phyloP scores from a whole-genome alignment of 2,888 invertebrate species.

The Mactromeris polynyma region DNA sequence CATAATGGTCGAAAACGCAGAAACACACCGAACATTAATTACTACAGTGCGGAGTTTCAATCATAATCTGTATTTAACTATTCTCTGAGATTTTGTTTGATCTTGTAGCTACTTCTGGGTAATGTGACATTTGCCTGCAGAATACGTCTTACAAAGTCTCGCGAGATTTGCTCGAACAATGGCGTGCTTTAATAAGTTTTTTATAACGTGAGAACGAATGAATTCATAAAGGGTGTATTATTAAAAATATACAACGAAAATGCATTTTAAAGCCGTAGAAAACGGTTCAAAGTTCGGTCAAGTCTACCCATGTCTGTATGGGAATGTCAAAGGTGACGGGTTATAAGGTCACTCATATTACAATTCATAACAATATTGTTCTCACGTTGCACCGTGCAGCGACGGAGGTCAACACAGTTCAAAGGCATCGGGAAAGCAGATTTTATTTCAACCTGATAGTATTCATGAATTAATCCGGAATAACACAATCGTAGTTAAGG shows the following conservation, averaged over 20 bases:
- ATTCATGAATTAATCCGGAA: constrained; percentile 10
- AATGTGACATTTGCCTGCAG: background rate
- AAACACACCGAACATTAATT: background rate
- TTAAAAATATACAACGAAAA: constrained; percentile 46
- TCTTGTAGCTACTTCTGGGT: background rate
- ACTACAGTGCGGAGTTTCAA: background rate
- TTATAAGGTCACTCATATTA: constrained; percentile 67
- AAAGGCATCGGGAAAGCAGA: constrained; percentile 26
- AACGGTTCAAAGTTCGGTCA: constrained; percentile 63
- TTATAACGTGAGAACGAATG: constrained; percentile 50
- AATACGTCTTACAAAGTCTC: background rate
- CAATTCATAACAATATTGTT: constrained; percentile 68
- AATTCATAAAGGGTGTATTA: constrained; percentile 46
- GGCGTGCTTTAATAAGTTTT: constrained; percentile 31
- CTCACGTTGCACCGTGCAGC: constrained; percentile 62
- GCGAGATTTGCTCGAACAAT: constrained; percentile 2
- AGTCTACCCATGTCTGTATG: constrained; percentile 65
- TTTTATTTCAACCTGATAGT: constrained; percentile 19
- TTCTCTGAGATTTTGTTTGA: background rate
- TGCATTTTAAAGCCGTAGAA: constrained; percentile 42
- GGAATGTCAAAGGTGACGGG: constrained; percentile 65
- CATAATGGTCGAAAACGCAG: background rate
- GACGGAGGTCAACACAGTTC: constrained; percentile 52
- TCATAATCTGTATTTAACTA: background rate
- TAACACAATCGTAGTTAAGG: background rate